Evolutionary conservation across 2,113 vertebrate species (phyloP).

Genomic region (Helogale parvula): DNA sequence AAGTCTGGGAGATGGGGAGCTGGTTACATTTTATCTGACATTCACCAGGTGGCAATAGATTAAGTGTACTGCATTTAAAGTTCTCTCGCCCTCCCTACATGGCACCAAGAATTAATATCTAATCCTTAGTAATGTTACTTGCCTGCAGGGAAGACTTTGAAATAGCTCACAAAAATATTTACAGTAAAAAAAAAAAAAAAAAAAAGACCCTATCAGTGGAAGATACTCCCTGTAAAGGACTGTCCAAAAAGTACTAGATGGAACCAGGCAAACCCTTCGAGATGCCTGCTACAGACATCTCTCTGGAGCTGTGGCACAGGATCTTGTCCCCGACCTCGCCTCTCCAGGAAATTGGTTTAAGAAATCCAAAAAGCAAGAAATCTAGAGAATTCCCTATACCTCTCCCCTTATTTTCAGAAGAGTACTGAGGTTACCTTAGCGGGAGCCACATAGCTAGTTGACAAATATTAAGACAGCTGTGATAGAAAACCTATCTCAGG

Average conservation of each 20-base stretch:
- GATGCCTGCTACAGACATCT: not conserved
- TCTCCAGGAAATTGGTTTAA: not conserved
- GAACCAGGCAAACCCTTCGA: not conserved
- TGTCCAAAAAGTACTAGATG: not conserved
- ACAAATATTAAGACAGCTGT: not conserved
- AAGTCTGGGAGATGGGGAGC: not conserved
- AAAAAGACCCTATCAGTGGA: not conserved
- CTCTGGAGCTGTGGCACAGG: accelerated
- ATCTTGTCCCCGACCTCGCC: not conserved
- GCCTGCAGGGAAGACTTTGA: not conserved
- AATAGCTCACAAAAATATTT: not conserved
- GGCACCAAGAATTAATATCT: not conserved
- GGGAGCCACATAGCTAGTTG: not conserved
- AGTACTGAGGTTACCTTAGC: not conserved
- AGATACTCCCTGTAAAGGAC: not conserved
- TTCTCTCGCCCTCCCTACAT: not conserved
- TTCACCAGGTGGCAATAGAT: constrained; percentile 74
- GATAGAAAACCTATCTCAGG: not conserved
- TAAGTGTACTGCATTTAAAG: not conserved
- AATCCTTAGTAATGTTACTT: not conserved
- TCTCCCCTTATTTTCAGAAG: not conserved
- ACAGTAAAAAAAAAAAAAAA: not conserved
- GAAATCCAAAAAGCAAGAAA: not conserved
- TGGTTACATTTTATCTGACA: not conserved
- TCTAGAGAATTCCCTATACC: not conserved